These are phyloP conservation scores for Gibbula magus DNA, from an alignment of 2,888 invertebrate genomes.

Conservation along the genomic window DNA sequence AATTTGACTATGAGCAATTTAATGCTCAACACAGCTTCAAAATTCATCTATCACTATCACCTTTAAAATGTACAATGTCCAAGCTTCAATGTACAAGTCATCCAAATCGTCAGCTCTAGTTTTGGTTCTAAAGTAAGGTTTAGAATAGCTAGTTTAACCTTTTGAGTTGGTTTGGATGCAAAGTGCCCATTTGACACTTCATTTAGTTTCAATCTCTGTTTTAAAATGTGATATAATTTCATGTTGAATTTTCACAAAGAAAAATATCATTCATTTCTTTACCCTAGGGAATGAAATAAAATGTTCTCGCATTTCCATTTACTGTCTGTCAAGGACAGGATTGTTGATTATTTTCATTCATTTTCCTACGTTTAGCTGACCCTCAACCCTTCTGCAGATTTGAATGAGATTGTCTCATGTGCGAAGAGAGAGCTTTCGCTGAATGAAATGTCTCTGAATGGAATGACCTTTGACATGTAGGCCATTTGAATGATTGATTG, in stretches of 20 bases:
- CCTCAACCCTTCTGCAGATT: too few relatives aligned
- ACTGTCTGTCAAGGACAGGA: background rate
- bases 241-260: background rate
- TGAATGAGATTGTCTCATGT: too few relatives aligned
- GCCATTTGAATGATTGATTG: too few relatives aligned
- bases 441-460: too few relatives aligned
- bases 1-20: background rate
- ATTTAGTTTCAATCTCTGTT: background rate
- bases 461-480: too few relatives aligned
- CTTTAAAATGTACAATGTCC: background rate
- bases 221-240: background rate
- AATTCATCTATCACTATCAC: background rate
- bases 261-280: background rate
- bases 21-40: background rate
- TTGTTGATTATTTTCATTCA: too few relatives aligned
- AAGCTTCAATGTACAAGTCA: background rate
- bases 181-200: background rate
- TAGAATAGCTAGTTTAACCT: background rate
- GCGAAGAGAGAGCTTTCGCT: too few relatives aligned
- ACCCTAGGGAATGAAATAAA: background rate
- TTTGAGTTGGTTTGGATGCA: background rate
- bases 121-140: background rate
- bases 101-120: background rate
- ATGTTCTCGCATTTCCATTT: background rate
- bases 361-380: too few relatives aligned